phyloP scores from a whole-genome alignment of 2,797 vertebrate genomes.

The Eospalax fontanierii region DNA sequence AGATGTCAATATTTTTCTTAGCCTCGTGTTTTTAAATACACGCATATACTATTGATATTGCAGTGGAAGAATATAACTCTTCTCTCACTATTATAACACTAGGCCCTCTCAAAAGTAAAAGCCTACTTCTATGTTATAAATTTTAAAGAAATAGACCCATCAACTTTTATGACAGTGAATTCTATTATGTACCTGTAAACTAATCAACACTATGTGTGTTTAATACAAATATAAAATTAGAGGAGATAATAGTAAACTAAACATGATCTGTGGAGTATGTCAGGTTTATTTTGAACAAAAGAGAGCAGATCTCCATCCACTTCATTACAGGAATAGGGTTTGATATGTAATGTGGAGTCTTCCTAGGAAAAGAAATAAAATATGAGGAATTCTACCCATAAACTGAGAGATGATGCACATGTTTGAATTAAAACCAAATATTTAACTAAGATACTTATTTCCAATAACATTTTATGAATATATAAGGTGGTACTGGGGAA shows the following conservation, averaged over 20 bases:
- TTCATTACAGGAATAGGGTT: not conserved
- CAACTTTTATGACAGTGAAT: conserved; percentile 21
- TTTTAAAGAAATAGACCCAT: not conserved
- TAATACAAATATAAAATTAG: conserved; percentile 28
- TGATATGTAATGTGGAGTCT: not conserved
- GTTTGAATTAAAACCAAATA: conserved; percentile 46
- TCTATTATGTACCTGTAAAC: not conserved
- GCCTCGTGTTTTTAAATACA: not conserved
- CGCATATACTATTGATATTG: not conserved
- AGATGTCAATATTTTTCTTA: conserved; percentile 10
- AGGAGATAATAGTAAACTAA: not conserved
- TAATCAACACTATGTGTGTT: not conserved
- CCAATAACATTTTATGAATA: not conserved
- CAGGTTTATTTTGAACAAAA: conserved; percentile 38
- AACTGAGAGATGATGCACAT: not conserved
- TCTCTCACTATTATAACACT: not conserved
- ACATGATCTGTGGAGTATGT: not conserved
- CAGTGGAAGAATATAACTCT: too few species aligned
- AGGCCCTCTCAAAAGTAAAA: conserved; percentile 28
- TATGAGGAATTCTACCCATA: conserved; percentile 2
- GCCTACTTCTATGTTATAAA: not conserved
- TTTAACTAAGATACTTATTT: not conserved
- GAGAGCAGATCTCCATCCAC: not conserved
- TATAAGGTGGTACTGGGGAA: not conserved
- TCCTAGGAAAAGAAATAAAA: conserved; percentile 28